Evolutionary conservation across 2,797 vertebrate species (phyloP), one percentile per base, ranked within the genome.

Genomic region (Hippoglossus hippoglossus): DNA sequence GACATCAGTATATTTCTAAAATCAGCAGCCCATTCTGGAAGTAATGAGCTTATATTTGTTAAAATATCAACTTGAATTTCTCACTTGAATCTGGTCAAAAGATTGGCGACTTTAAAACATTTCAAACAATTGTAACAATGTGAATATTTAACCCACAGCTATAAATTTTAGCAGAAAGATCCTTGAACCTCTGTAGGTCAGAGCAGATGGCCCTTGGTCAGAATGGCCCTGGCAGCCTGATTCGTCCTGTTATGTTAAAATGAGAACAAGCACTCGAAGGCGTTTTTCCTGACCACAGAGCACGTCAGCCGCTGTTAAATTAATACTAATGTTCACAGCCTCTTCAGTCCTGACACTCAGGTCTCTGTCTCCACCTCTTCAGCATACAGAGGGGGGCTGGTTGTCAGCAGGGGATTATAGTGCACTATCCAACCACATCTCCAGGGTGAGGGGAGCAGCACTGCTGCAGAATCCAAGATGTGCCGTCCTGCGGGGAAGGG

Each of bases 201-300:
- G 22, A 82, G 71, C 80, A 83, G 81, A 89, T 83, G 87, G 74
- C 13, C 39, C 12, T 57, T 12, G 36, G 12, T 39, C 15, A 62
- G 51, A 65, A 67, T 54, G 13, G 9, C 57, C 57, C 53, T 34
- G 36, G 49, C 55, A 73, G 56, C 62, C 59, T 67, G 71, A 63
- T 63, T 75, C 63, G 77, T 63, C 75, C 75, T 69, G 13, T 72
- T 76, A 75, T 81, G 68, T 77, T 86, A 84, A 87, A 76, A 62
- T 84, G 71, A 73, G 64, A 80, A 71, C 47, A 75, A 78, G 69
- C 53, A 54, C 75, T 71, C 25, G 34, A 63, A 81, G 62, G 47
- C 56, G 21, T 46, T 49, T 52, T 21, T 28, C 50, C n/a, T 4
- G 16, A 76, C 55, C 31, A 60, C 60, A 55, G 51, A 60, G 54